Base-by-base conservation (phyloP, 2,888 invertebrate genomes). In the Phalera bucephala region DNA sequence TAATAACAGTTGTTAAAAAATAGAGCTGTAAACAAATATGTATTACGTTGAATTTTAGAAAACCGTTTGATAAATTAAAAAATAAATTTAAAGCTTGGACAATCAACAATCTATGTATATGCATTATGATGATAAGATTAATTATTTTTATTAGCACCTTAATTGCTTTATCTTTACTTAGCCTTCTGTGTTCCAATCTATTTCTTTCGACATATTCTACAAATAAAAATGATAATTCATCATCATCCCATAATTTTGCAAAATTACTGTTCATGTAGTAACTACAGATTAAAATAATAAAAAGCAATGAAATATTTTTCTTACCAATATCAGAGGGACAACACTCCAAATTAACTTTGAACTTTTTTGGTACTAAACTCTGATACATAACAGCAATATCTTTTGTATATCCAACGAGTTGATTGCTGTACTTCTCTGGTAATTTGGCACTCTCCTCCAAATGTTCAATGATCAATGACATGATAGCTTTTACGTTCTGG, bases 1-100 rank as follows among this genome's bases (percentile, higher is more conserved):
- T 89, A 90, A 67, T 82, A 88, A 53, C 90, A 89, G 63, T 90
- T 90, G 64, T 90, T 90, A 79, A 90, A 90, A 64, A 87, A 90
- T 36, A 90, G 46, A 11, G 86, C 90, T 90, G 73, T 11, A 66
- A 79, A 47, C 31, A 11, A 9, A 22, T n/a, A n/a, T n/a, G n/a
- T n/a, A n/a, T n/a, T n/a, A n/a, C n/a, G n/a, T n/a, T n/a, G n/a
- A n/a, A n/a, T n/a, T n/a, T n/a, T n/a, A n/a, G n/a, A n/a, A n/a
- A n/a, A n/a, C n/a, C n/a, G n/a, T n/a, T n/a, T n/a, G n/a, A n/a
- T n/a, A n/a, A n/a, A n/a, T n/a, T n/a, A n/a, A n/a, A n/a, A n/a
- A n/a, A n/a, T n/a, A n/a, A n/a, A n/a, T n/a, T n/a, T n/a, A n/a
- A n/a, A n/a, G n/a, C n/a, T n/a, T n/a, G n/a, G n/a, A n/a, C n/a